Base-by-base conservation (phyloP, 2,888 invertebrate species). In the Odontothrips loti region DNA sequence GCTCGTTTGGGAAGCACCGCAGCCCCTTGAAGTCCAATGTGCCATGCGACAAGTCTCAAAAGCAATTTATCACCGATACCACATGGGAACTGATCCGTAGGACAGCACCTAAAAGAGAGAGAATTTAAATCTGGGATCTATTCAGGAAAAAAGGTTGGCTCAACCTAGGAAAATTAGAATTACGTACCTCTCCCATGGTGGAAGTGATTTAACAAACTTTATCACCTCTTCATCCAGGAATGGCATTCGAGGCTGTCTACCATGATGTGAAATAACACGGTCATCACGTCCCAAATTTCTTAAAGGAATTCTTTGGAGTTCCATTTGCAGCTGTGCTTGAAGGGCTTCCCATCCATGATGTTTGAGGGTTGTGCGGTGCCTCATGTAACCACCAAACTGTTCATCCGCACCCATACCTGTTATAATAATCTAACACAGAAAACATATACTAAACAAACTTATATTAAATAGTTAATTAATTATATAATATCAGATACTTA, bases 361-460 rank as follows among this genome's bases (percentile, higher is more conserved):
- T 85, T 89, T 91, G 82, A 91, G 92, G 8, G 92, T 92, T 84
- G 92, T 93, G 85, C 96, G 90, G 86, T 99, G 98, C 82, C 97
- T 91, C 58, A 93, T 93, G 86, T 99, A 99, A 1, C 99, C 99
- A 80, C 96, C 98, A 86, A 99, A 94, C 83, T 98, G 90, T 89
- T 99, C 99, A 90, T 99, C 99, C 0, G 99, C 98, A 11, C 99
- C 99, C 89, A 96, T 96, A 58, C 99, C 99, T 84, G 95, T 88
- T 84, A 98, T 87, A 82, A 97, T 88, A 29, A 96, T 90, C 94
- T 95, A 84, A 29, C 87, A 86, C 82, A 83, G 51, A 82, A 34
- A 80, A 34, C n/a, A 82, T 82, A 86, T 85, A 81, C 86, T 84
- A 23, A 84, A 82, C 11, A 85, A 79, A 29, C 85, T 85, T 79